These are phyloP conservation scores for Egretta garzetta DNA, from an alignment of 2,113 vertebrate genomes.

Conservation along the genomic window DNA sequence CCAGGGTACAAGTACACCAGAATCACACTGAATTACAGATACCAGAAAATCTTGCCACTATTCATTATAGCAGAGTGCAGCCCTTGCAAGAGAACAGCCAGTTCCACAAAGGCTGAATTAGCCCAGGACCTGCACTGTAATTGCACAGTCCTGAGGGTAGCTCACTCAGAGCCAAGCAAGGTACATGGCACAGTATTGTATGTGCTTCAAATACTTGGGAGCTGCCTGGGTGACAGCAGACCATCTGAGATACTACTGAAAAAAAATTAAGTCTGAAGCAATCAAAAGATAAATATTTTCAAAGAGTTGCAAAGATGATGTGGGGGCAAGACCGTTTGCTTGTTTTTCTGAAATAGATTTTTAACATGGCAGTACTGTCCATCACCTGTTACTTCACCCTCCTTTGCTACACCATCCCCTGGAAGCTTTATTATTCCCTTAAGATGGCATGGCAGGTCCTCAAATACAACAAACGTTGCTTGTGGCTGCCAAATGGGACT, in stretches of 20 bases:
- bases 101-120: not conserved
- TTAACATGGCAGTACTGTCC: not conserved
- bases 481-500: not conserved
- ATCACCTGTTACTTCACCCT: not conserved
- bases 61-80: not conserved
- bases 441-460: not conserved
- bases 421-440: not conserved
- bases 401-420: not conserved
- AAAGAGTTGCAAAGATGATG: not conserved
- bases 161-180: not conserved
- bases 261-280: not conserved
- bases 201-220: not conserved
- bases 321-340: not conserved
- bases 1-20: fast-evolving
- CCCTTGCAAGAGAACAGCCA: not conserved
- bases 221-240: not conserved
- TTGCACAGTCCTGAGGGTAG: not conserved
- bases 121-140: not conserved
- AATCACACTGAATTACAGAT: fast-evolving
- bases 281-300: not conserved
- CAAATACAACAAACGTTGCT: not conserved
- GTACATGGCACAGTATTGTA: fast-evolving
- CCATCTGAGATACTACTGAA: not conserved
- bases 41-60: not conserved
- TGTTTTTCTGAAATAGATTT: not conserved